These are phyloP conservation scores for Rhinella marina DNA, from an alignment of 2,797 vertebrate genomes.

Conservation along the genomic window DNA sequence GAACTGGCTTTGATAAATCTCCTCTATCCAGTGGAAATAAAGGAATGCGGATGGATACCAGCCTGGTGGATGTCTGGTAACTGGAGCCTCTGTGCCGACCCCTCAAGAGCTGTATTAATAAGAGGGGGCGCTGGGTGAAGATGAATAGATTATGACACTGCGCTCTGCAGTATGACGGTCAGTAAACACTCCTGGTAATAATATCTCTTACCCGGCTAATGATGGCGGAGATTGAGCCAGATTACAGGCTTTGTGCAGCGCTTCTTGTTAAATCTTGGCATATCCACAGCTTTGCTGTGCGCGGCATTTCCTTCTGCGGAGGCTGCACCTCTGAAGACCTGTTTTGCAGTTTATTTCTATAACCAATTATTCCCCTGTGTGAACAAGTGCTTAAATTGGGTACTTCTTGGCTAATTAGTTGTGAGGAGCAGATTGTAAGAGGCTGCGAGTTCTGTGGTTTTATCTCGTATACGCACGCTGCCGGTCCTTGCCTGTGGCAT, in stretches of 20 bases:
- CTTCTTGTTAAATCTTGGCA: neutral
- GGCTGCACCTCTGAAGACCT: neutral
- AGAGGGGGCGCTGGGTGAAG: too few relatives aligned
- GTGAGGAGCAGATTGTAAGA: conserved; percentile 43
- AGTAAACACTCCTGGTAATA: neutral
- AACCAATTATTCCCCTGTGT: conserved; percentile 43
- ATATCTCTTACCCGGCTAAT: neutral
- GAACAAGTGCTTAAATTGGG: conserved; percentile 49
- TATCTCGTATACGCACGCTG: conserved; percentile 31
- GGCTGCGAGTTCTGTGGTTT: conserved; percentile 36
- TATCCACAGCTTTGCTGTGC: neutral
- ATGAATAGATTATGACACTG: neutral
- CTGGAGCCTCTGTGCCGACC: too few relatives aligned
- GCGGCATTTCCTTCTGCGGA: neutral
- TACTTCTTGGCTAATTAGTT: conserved; percentile 54
- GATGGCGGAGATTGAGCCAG: neutral
- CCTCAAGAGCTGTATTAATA: too few relatives aligned
- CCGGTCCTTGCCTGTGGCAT: conserved; percentile 41
- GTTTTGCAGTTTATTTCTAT: conserved; percentile 48
- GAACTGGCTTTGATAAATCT: too few relatives aligned
- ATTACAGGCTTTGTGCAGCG: neutral
- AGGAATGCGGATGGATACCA: too few relatives aligned
- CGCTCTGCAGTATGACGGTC: neutral
- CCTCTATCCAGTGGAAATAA: too few relatives aligned
- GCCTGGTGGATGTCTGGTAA: too few relatives aligned